Base-by-base conservation (phyloP, 2,113 vertebrate genomes). In the Nesogale talazaci region DNA sequence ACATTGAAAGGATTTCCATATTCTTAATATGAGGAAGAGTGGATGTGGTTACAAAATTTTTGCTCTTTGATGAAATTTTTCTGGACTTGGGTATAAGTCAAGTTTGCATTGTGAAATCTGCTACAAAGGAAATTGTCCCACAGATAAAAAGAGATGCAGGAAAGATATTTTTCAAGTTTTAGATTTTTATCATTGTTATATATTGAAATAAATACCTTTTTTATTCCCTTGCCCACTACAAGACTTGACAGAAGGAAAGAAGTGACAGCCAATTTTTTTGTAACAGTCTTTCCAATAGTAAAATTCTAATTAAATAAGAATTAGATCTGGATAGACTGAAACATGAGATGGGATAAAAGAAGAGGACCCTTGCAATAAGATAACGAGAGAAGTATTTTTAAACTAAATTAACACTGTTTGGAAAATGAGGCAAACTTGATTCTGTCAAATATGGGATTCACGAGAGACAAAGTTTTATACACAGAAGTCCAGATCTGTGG, bases 371-470 rank as follows among this genome's bases (percentile, higher is more conserved):
- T 89, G 69, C 17, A 88, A 92, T 84, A 94, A 81, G 59, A 87
- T 86, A 83, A 94, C 36, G 82, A 82, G 76, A 89, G 83, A 95
- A 85, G 57, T 89, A 95, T 94, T 95, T 97, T 95, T 89, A 96
- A 95, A 84, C 69, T 17, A 16, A 94, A 91, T 92, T 96, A 96
- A 89, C 91, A 92, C 81, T 94, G 87, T 94, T 95, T 95, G 82
- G 78, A 97, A 95, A 92, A 95, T 96, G 78, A 96, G 56, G 81
- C 74, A 91, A 93, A 88, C 34, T 96, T 82, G 31, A 57, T 88
- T 91, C 65, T 94, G 87, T 93, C 79, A 90, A 96, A 94, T 94
- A 40, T 94, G 92, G 90, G 56, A 31, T 80, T 96, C 59, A 95
- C 16, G 52, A 67, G 82, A 96, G 79, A 83, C 31, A 36, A 72